Evolutionary conservation across 2,797 vertebrate species (phyloP), one percentile per base, ranked within the genome.

Genomic region (Gouania willdenowi): DNA sequence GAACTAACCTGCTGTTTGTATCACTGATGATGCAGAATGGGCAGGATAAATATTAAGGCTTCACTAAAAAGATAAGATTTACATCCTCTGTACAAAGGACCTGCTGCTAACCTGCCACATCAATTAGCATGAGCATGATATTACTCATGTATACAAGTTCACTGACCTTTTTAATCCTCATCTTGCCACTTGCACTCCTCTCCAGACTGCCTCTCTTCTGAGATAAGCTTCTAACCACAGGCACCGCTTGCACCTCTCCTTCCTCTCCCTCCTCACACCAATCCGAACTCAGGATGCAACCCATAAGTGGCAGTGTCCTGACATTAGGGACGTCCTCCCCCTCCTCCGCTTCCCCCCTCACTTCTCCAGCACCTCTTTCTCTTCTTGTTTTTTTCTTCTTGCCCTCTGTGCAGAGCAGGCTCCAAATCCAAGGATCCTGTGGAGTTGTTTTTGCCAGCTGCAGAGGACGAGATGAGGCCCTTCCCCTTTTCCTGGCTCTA

Each of bases 381-480:
- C 48, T 41, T 43, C 38, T 8, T 27, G 43, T 69, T 50, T 30
- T 41, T 27, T 50, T 31, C 41, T 22, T 46, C 33, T 32, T 3
- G 46, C 49, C 35, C 58, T 65, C 36, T 42, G 22, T 5, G 13
- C 19, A 20, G 6, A 27, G 24, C 66, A 14, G 52, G 39, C 66
- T 82, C 66, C 66, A 30, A 50, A 57, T 43, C 34, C 39, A 7
- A 41, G 29, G 51, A 66, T 75, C 66, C 57, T 58, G 63, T 69
- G 75, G 83, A 87, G 87, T 77, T 87, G 87, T 92, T 93, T 93
- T 93, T 92, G 87, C 86, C 77, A 63, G 76, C 61, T 67, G 77
- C 75, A 73, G 39, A 51, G 28, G 56, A 66, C 64, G 67, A 75
- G 60, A 68, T 23, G 66, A 87, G 74, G 84, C 79, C 76, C 82